phyloP scores from a whole-genome alignment of 2,113 vertebrate genomes.

The Pelusios castaneus region DNA sequence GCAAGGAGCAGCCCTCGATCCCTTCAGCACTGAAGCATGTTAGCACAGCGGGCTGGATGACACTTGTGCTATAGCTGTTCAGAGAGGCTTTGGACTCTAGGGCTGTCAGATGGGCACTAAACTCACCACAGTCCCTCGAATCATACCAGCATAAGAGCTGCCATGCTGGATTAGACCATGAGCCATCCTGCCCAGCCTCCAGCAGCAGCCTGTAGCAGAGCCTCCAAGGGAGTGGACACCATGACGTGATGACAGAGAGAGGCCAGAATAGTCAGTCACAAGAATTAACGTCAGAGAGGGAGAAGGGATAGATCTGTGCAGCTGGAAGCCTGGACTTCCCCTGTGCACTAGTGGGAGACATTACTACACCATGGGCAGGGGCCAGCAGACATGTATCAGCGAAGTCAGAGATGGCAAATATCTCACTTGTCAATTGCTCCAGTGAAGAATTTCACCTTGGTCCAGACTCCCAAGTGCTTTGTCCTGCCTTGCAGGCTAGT shows the following conservation, averaged over 20 bases:
- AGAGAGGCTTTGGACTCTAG: neutral
- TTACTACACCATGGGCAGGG: neutral
- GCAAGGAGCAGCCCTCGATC: neutral
- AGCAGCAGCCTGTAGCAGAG: neutral
- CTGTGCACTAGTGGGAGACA: neutral
- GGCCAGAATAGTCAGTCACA: neutral
- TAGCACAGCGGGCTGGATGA: neutral
- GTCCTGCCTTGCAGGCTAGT: neutral
- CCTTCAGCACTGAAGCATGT: neutral
- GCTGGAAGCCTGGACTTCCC: neutral
- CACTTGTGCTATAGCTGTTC: neutral
- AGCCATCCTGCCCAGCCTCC: neutral
- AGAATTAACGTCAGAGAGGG: neutral
- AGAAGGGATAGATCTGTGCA: neutral
- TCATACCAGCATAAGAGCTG: neutral
- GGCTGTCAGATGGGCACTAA: neutral
- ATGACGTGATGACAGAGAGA: neutral
- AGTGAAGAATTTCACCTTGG: neutral
- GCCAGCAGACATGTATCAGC: neutral
- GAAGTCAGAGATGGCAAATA: neutral
- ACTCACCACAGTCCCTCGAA: neutral
- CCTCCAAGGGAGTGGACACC: neutral
- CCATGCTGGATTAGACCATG: no score
- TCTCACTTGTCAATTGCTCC: neutral
- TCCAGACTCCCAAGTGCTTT: neutral